Conservation (phyloP, 2,113 vertebrate genomes). For the Chaetorhynchus papuensis region DNA sequence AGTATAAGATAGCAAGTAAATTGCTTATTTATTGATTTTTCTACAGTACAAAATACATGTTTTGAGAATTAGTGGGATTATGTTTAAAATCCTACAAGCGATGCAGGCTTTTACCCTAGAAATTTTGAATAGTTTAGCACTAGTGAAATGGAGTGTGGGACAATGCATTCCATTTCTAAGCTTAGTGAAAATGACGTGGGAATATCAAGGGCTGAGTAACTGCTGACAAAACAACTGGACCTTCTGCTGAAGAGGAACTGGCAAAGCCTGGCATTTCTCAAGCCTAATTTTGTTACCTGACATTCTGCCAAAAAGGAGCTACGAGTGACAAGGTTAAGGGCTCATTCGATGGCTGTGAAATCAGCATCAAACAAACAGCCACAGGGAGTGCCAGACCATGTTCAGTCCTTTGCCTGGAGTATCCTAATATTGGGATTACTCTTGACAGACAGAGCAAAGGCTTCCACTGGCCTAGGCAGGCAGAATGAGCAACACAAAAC, state of each 20-base stretch:
- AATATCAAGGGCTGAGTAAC: not conserved
- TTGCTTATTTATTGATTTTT: not conserved
- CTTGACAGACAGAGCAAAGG: slow-evolving; percentile 33
- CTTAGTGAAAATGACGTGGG: not conserved
- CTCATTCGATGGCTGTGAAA: slow-evolving; percentile 36
- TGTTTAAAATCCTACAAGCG: not conserved
- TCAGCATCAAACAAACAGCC: slow-evolving; percentile 48
- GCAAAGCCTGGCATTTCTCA: slow-evolving; percentile 42
- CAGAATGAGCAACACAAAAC: not conserved
- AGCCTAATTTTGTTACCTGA: slow-evolving; percentile 44
- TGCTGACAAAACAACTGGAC: slow-evolving; percentile 4
- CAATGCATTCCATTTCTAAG: not conserved
- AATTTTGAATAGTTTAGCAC: not conserved
- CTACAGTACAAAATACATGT: not conserved
- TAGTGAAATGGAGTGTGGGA: not conserved
- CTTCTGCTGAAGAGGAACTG: slow-evolving; percentile 6
- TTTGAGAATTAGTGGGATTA: not conserved
- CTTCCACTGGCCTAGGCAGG: not conserved
- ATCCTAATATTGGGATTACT: slow-evolving; percentile 24
- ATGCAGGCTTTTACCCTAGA: not conserved
- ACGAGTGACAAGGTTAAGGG: not conserved
- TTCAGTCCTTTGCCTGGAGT: slow-evolving; percentile 5
- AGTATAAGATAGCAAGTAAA: not conserved
- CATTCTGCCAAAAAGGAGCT: slow-evolving; percentile 42
- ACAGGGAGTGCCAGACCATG: slow-evolving; percentile 6